Base-by-base conservation (phyloP, 2,797 vertebrate genomes). In the Chrysocyon brachyurus region DNA sequence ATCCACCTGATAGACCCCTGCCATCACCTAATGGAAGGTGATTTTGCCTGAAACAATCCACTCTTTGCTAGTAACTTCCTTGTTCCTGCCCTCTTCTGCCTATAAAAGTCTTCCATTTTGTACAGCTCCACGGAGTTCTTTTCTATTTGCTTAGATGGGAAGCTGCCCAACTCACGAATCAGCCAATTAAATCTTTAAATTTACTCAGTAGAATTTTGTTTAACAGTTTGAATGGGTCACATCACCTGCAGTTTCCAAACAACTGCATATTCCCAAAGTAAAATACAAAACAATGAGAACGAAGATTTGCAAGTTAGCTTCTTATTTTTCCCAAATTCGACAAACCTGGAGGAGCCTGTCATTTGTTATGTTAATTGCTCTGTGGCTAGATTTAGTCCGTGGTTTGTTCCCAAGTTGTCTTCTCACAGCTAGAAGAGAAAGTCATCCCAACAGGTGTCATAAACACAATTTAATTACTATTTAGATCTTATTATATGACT, bases 241-340 rank as follows among this genome's bases (percentile, higher is more conserved):
- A 94, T 98, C 98, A 98, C 98, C 98, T 98, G 98, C 64, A 97
- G 93, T 98, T 99, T 98, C 97, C 84, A 94, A 98, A 98, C 68
- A 97, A 97, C 86, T 77, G 66, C 12, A 81, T 85, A 77, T 96
- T 98, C 86, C 85, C 0, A 1, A 95, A 94, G 87, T 79, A 98
- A 97, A 97, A 94, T 63, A 54, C 46, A 94, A 93, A 98, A 87
- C 85, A 97, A 90, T 81, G 91, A 97, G 93, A 98, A 96, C 87
- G 82, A 93, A 77, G 64, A 31, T 86, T 96, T 94, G 88, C 82
- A 98, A 97, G 85, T 22, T 46, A 92, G 36, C 21, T 94, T 91
- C 88, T 56, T 73, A 79, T 88, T 92, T 89, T 73, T 95, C 17
- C 33, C 33, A 73, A n/a, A 5, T 93, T 96, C 68, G 6, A 26